Conservation (phyloP, 2,113 vertebrate genomes). For the Stigmatopora argus region DNA sequence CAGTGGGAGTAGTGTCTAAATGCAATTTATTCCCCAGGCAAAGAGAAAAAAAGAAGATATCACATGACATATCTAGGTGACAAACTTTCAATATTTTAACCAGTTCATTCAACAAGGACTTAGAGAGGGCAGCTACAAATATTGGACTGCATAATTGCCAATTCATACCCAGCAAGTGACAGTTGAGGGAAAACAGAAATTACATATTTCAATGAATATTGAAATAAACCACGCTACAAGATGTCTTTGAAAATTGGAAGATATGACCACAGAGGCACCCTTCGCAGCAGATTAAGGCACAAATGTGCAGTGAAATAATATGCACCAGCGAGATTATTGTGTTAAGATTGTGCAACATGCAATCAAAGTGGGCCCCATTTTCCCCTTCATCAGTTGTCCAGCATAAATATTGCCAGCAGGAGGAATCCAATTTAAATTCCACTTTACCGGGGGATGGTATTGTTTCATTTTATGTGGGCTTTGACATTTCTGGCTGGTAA, state of each 20-base stretch:
- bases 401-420: conserved; percentile 65
- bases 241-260: conserved; percentile 50
- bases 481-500: conserved; percentile 80
- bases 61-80: conserved; percentile 48
- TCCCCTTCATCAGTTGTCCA: conserved; percentile 75
- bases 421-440: conserved; percentile 81
- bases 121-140: conserved; percentile 51
- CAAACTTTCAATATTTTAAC: conserved; percentile 64
- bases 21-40: conserved; percentile 49
- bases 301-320: conserved; percentile 73
- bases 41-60: conserved; percentile 23
- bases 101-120: conserved; percentile 60
- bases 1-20: conserved; percentile 50
- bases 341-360: conserved; percentile 77
- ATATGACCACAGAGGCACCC: conserved; percentile 60
- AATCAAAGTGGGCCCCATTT: conserved; percentile 75
- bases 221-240: conserved; percentile 66
- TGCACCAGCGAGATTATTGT: conserved; percentile 72
- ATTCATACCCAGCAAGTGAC: conserved; percentile 66
- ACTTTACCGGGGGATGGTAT: conserved; percentile 74
- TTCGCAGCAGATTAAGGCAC: conserved; percentile 68
- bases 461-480: conserved; percentile 82
- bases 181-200: conserved; percentile 67
- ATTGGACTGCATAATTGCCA: conserved; percentile 67
- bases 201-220: conserved; percentile 65